Evolutionary conservation across 2,113 vertebrate species (phyloP), one percentile per base, ranked within the genome.

Genomic region (Ia io): DNA sequence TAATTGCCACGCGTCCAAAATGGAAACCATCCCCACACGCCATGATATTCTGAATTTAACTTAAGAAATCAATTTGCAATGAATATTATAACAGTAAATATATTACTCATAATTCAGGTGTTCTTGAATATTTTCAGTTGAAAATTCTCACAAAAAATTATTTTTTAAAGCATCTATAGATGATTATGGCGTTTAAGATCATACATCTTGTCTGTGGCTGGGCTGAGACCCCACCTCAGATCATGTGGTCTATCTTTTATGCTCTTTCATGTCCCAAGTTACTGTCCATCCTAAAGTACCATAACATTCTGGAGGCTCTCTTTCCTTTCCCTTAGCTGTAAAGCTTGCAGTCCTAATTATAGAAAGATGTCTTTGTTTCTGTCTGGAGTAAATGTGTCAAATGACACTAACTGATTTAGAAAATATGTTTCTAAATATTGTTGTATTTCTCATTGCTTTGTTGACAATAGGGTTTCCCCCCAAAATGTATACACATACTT

Each of bases 371-470:
- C 20, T 87, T 73, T 79, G 3, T 93, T 88, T 91, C 44, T 61
- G 14, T 78, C 3, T 74, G 65, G 5, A 94, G 17, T 56, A 37
- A 73, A 35, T 84, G 12, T 63, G 22, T 91, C 78, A 93, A 49
- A 84, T 76, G 37, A 63, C 17, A 87, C 22, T 88, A 77, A 70
- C 61, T 79, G 70, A 69, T 56, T 92, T 89, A 51, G 42, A 92
- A 94, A 92, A 89, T 82, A 73, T 49, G 25, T 94, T 96, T 96
- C 63, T 80, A 84, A 87, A 79, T 63, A 37, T 91, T 22, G 40
- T 95, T 96, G 4, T 63, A 78, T 86, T 87, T 89, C 32, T 85
- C 69, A 51, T 42, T 70, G 40, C 53, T 86, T 91, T 95, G 3
- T 59, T 90, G 25, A 10, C 18, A 88, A 13, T 61, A 61, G 23